Evolutionary conservation across 2,113 vertebrate species (phyloP), one percentile per base, ranked within the genome.

Genomic region (Tychaedon coryphoeus): DNA sequence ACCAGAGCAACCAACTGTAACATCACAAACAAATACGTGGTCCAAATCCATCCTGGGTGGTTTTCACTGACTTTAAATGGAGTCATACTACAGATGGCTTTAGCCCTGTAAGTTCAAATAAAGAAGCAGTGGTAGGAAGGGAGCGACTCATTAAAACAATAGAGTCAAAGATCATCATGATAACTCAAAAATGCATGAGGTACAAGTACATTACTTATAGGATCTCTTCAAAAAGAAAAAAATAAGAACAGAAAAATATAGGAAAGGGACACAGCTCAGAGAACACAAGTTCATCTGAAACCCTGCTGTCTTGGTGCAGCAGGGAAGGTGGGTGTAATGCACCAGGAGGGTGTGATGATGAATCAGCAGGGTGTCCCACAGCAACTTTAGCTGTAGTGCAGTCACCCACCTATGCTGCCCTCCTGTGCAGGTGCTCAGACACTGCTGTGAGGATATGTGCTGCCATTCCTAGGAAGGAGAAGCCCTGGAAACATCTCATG

Each of bases 1-100:
- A 94, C 96, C 95, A 97, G 90, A 97, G 93, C 93, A 97, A 96
- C 95, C 83, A 92, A 73, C 45, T 89, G 90, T 72, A 97, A 96
- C 84, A 92, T 90, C 80, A 91, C 62, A 94, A 96, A 96, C 78
- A 97, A 93, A 95, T 71, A 70, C 86, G 2, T 33, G 47, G 48
- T 95, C 86, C 86, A 93, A 96, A 91, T 88, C 66, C 48, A 74
- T 79, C 71, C 56, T 83, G 91, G 73, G 72, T 94, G 86, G 69
- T 82, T 95, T 92, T 81, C 40, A 74, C 65, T 94, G 90, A 90
- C 96, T 95, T 95, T 95, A 96, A 95, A 95, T 89, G 92, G 88
- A 94, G 61, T 61, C 67, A 75, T 56, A 62, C 53, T 77, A 77
- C 81, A 28, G 77, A 93, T 64, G 43, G 57, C 22, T 79, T 81